Conservation (phyloP, 2,797 vertebrate genomes). For the Zalophus californianus region DNA sequence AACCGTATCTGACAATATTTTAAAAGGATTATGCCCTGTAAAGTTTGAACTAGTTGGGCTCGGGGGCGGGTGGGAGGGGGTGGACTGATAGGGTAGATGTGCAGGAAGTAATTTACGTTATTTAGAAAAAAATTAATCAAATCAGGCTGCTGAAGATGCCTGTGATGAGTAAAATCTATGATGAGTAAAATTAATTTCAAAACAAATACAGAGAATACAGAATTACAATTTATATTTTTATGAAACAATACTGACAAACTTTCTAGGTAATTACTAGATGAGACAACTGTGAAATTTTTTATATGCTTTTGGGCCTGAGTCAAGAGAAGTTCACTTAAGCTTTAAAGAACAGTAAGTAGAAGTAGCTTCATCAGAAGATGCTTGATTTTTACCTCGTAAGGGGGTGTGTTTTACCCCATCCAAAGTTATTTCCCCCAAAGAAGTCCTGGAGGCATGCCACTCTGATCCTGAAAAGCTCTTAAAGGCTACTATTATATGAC, state of each 20-base stretch:
- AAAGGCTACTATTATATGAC: neutral
- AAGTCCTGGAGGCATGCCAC: neutral
- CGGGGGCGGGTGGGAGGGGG: rapidly evolving
- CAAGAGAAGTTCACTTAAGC: neutral
- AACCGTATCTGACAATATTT: neutral
- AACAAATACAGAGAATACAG: neutral
- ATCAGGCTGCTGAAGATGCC: neutral
- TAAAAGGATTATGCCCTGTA: neutral
- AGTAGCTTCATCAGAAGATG: neutral
- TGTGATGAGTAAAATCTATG: neutral
- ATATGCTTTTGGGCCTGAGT: neutral
- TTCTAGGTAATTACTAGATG: neutral
- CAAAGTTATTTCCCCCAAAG: neutral
- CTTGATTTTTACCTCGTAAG: neutral
- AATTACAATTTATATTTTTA: neutral
- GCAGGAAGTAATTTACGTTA: neutral
- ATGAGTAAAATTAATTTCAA: neutral
- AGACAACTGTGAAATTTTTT: neutral
- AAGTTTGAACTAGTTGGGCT: neutral
- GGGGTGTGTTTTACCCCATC: neutral
- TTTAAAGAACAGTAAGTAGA: neutral
- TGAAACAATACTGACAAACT: neutral
- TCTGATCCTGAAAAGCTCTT: neutral
- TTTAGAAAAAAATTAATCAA: neutral
- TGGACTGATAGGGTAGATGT: neutral